These are phyloP conservation scores for Anthopleura sola DNA, from an alignment of 64 coral and sea anemone species.

Conservation along the genomic window DNA sequence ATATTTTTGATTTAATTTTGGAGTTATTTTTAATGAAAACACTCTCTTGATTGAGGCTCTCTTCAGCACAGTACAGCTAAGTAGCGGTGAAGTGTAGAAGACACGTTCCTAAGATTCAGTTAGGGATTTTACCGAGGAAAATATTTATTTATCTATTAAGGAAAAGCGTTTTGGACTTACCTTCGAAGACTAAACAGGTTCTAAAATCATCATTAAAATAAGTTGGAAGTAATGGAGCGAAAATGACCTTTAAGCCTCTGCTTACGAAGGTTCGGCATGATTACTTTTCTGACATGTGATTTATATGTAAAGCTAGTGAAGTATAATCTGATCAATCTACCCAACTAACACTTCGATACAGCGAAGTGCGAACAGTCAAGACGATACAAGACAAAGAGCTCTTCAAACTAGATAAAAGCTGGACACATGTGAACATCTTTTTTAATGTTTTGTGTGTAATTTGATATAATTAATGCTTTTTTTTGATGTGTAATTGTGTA, in stretches of 20 bases:
- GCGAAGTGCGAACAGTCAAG: neutral
- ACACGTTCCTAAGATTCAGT: neutral
- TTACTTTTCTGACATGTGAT: constrained; percentile 4
- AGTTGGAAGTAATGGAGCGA: neutral
- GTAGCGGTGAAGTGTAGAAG: neutral
- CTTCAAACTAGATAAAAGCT: neutral
- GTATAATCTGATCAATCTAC: neutral
- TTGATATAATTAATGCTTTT: constrained; percentile 1
- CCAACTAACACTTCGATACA: neutral
- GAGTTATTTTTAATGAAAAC: neutral
- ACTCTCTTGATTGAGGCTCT: neutral
- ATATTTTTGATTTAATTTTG: neutral
- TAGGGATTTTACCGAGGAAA: neutral
- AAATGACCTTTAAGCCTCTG: neutral
- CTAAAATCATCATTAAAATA: neutral
- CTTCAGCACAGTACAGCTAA: neutral
- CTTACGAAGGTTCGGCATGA: neutral
- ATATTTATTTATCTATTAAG: neutral
- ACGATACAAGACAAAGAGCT: neutral
- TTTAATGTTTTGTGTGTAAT: neutral
- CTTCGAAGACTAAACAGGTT: neutral
- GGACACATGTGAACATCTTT: neutral
- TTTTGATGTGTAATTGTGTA: neutral
- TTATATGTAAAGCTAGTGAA: neutral
- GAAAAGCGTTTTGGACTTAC: neutral